Percentiles rank a stretch among this genome's conserved stretches.
These are phyloP conservation scores for Rhea americana DNA, from an alignment of 2,113 vertebrate species.

Conservation along the genomic window DNA sequence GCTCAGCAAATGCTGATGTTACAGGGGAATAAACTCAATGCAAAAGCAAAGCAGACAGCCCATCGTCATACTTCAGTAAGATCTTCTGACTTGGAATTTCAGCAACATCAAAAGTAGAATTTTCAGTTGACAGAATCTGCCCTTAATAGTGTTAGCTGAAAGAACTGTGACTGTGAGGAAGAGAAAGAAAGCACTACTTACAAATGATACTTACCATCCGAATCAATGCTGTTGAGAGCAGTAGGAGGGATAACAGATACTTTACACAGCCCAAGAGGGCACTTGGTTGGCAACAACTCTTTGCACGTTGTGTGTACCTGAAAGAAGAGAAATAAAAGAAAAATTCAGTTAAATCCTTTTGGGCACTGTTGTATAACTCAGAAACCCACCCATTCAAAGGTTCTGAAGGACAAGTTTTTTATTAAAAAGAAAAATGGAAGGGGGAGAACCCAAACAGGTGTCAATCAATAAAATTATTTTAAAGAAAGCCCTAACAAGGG, in stretches of 20 bases:
- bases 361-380: background rate
- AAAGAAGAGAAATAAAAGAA: background rate
- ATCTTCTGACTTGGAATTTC: background rate
- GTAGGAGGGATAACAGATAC: constrained; percentile 97
- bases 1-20: background rate
- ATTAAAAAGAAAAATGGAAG: too few species aligned
- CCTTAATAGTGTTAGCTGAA: background rate
- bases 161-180: background rate
- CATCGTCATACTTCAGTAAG: background rate
- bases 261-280: constrained; percentile 95
- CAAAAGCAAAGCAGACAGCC: background rate
- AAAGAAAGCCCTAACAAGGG: background rate
- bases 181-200: background rate
- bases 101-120: background rate
- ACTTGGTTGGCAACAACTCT: constrained; percentile 89
- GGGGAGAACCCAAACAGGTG: background rate
- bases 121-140: background rate
- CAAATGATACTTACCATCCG: constrained; percentile 84
- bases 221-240: constrained; percentile 97
- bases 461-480: background rate
- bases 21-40: background rate
- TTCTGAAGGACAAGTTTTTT: background rate
- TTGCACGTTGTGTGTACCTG: constrained; percentile 93
- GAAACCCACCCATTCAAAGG: background rate
- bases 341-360: background rate